Base-by-base conservation (phyloP, 1,140 invertebrate genomes). In the Calliopsis andreniformis region DNA sequence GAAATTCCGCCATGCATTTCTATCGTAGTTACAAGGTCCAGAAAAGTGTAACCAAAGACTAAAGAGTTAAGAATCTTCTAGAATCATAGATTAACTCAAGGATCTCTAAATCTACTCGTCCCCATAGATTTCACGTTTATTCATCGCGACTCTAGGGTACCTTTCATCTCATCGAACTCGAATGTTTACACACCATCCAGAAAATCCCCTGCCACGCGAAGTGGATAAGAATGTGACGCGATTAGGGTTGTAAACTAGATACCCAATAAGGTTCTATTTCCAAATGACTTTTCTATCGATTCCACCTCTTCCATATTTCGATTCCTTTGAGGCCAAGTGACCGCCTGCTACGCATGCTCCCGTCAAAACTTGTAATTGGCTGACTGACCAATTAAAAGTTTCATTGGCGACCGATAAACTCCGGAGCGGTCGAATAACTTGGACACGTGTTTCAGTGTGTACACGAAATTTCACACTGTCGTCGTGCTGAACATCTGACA, bases 371-470 rank as follows among this genome's bases (percentile, higher is more conserved):
- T 30, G 28, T 55, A 55, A 55, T 55, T 55, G 51, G 28, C 51
- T 25, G 16, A 12, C 25, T 55, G 51, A 30, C 23, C 51, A 55
- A 55, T 55, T 55, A 55, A 55, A 55, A 55, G 51, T 55, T 55
- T 12, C 51, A 3, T 23, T 5, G 25, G 23, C 5, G 51, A 30
- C 23, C 51, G 25, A 23, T 25, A 25, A 28, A 28, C 51, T 28
- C 23, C 28, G 51, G 23, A 55, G 14, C 1, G 14, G 51, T 30
- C 25, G 23, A 28, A 30, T 14, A 30, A 16, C 7, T 55, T 10
- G 10, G 51, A 30, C 3, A 2, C 14, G 14, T 30, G 3, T 25
- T 3, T 10, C 3, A 25, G 28, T 55, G 45, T n/a, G 4, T n/a
- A 16, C 3, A 12, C 10, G 10, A 43, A 12, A 51, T 20, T 23